Conservation (phyloP, 2,113 vertebrate genomes). For the Oreochromis spilurus region DNA sequence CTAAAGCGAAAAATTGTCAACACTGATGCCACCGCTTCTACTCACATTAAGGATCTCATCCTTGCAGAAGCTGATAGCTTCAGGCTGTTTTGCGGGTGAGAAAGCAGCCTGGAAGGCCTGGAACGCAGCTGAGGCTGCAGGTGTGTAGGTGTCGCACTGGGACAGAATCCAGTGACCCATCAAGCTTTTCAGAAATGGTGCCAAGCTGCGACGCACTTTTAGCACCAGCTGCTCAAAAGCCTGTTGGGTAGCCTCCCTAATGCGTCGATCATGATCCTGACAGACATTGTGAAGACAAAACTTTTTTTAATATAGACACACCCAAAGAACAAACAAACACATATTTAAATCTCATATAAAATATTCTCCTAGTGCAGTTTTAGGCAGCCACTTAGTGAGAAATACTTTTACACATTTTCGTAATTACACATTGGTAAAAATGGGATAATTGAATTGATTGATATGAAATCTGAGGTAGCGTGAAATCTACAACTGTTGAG, state of each 20-base stretch:
- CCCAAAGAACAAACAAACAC: background rate
- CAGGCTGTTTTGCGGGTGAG: conserved; percentile 86
- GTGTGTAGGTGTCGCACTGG: conserved; percentile 90
- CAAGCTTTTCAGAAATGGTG: conserved; percentile 90
- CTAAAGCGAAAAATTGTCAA: background rate
- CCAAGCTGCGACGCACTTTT: conserved; percentile 92
- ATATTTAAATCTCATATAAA: background rate
- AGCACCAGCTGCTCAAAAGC: conserved; percentile 92
- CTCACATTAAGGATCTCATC: conserved; percentile 91
- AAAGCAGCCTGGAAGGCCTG: conserved; percentile 91
- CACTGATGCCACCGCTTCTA: background rate
- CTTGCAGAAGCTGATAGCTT: conserved; percentile 93
- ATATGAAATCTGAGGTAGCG: background rate
- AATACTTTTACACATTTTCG: background rate
- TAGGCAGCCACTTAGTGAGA: background rate
- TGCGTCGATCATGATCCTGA: conserved; percentile 91
- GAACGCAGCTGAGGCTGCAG: conserved; percentile 87
- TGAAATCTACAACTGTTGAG: background rate
- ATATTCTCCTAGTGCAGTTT: background rate
- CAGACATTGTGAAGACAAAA: background rate
- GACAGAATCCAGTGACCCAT: conserved; percentile 99
- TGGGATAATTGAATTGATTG: background rate
- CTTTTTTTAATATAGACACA: background rate
- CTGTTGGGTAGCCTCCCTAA: conserved; percentile 93
- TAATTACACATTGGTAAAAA: background rate